phyloP scores from a whole-genome alignment of 1,140 invertebrate species.

The Zaprionus tsacasi region DNA sequence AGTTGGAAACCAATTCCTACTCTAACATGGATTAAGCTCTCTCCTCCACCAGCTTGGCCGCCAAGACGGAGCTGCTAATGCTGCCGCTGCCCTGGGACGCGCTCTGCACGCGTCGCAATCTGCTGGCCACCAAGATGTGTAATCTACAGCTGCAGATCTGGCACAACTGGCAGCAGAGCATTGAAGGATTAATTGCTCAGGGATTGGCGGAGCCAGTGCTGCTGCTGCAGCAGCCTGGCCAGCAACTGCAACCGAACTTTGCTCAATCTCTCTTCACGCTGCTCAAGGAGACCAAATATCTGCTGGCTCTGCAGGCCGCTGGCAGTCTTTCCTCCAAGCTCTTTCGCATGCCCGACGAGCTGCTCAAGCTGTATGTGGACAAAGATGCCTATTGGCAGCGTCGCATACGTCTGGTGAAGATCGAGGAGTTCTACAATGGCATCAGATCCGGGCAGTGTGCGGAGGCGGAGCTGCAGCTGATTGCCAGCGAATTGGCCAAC shows the following conservation, averaged over 20 bases:
- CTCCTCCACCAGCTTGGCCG: constrained; percentile 27
- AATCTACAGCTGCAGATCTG: constrained; percentile 79
- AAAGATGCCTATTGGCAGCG: constrained; percentile 84
- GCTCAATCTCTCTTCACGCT: constrained; percentile 67
- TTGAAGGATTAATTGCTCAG: constrained; percentile 60
- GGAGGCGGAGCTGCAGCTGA: constrained; percentile 66
- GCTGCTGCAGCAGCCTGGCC: neutral
- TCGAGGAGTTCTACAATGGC: constrained; percentile 87
- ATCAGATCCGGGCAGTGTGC: constrained; percentile 83
- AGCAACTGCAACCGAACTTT: constrained; percentile 62
- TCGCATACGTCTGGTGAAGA: constrained; percentile 84
- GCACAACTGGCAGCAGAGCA: constrained; percentile 69
- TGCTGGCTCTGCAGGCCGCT: constrained; percentile 61
- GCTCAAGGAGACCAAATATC: constrained; percentile 74
- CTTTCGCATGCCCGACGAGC: constrained; percentile 84
- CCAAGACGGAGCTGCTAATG: constrained; percentile 37
- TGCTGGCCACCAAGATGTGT: constrained; percentile 75
- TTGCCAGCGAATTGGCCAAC: constrained; percentile 55
- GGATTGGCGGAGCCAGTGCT: constrained; percentile 65
- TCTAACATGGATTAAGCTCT: too few species aligned
- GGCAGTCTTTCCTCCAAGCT: constrained; percentile 54
- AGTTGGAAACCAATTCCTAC: too few species aligned
- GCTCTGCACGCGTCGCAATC: constrained; percentile 63
- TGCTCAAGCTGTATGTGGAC: constrained; percentile 84
- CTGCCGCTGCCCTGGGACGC: constrained; percentile 50